phyloP scores from a whole-genome alignment of 2,888 invertebrate genomes.

The Eretmocerus hayati region DNA sequence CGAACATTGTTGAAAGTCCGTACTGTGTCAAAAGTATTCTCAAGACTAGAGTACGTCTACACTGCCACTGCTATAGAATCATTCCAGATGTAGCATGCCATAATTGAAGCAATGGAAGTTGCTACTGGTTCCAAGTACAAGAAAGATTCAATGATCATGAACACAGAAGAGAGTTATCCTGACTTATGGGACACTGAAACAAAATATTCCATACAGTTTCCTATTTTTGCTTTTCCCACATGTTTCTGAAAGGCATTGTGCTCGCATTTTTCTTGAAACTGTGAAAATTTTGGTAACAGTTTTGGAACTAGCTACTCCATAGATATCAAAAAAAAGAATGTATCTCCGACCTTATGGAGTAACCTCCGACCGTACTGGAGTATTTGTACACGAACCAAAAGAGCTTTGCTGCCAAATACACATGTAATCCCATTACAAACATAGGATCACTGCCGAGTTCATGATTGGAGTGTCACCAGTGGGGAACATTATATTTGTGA shows the following conservation, averaged over 20 bases:
- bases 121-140: background rate
- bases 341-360: conserved; percentile 17
- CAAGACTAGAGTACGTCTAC: conserved; percentile 9
- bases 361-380: conserved; percentile 31
- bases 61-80: conserved; percentile 19
- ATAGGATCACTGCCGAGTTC: too few relatives aligned
- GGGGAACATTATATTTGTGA: too few relatives aligned
- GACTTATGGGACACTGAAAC: conserved; percentile 18
- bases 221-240: conserved; percentile 17
- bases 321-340: conserved; percentile 2
- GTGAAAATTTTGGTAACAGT: background rate
- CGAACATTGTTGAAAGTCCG: background rate
- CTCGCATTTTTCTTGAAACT: conserved; percentile 16
- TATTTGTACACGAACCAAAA: conserved; percentile 26
- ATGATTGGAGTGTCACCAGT: too few relatives aligned
- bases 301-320: conserved; percentile 2
- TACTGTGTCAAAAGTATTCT: conserved; percentile 7
- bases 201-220: conserved; percentile 17
- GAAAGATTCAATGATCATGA: conserved; percentile 19
- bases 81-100: conserved; percentile 12
- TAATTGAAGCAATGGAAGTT: conserved; percentile 6
- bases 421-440: too few relatives aligned
- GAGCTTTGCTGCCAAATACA: conserved; percentile 20
- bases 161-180: conserved; percentile 12
- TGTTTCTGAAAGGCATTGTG: conserved; percentile 11